phyloP scores from a whole-genome alignment of 2,888 invertebrate genomes.

The Aporophyla nigra region DNA sequence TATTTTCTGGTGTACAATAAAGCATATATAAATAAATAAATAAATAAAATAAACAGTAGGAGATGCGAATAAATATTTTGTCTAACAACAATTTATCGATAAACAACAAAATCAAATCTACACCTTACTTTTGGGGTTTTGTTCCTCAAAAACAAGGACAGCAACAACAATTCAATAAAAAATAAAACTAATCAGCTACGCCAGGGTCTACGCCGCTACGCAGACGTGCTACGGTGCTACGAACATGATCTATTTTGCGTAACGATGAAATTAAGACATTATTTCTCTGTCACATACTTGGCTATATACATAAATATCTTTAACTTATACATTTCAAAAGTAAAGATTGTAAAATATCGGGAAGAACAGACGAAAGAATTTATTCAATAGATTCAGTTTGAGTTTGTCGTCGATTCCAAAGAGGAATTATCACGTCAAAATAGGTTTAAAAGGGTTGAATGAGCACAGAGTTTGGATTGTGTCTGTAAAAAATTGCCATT shows the following conservation, averaged over 20 bases:
- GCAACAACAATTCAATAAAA: too few species aligned
- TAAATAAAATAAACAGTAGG: neutral
- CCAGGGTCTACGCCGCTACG: conserved; percentile 2
- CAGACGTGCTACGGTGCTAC: conserved; percentile 33
- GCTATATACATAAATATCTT: too few species aligned
- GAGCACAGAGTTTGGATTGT: neutral
- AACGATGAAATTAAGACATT: neutral
- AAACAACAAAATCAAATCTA: neutral
- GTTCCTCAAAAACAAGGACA: too few species aligned
- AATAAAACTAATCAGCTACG: neutral
- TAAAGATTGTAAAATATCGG: neutral
- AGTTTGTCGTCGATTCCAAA: too few species aligned
- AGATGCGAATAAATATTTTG: neutral
- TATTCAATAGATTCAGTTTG: neutral
- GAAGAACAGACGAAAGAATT: neutral
- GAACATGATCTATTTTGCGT: neutral
- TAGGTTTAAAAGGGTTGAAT: neutral
- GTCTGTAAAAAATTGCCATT: too few species aligned
- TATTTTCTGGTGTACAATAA: too few species aligned
- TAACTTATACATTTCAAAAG: too few species aligned
- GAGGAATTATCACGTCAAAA: neutral
- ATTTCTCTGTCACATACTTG: neutral
- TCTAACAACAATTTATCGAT: neutral
- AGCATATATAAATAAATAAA: too few species aligned
- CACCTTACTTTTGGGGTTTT: neutral